These are phyloP conservation scores for Xanthorhoe spadicearia DNA, from an alignment of 2,888 invertebrate species.

Conservation along the genomic window DNA sequence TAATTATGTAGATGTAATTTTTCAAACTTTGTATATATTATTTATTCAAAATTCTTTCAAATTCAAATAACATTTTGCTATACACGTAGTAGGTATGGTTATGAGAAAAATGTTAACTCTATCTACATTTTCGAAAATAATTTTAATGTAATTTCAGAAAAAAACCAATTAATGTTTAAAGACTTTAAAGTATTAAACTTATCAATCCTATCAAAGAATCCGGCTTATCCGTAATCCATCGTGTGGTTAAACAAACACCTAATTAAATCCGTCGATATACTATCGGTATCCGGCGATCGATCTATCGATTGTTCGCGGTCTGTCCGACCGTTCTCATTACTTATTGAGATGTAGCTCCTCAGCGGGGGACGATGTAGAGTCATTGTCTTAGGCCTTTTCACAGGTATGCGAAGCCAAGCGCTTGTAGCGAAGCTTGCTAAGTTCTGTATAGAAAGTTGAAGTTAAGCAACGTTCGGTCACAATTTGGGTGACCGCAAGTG, in stretches of 20 bases:
- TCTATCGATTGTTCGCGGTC: slow-evolving; percentile 39
- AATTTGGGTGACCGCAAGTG: no score
- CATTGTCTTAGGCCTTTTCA: slow-evolving; percentile 22
- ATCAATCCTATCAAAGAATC: slow-evolving; percentile 13
- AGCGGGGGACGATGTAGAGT: slow-evolving; percentile 12
- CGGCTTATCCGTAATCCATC: slow-evolving; percentile 29
- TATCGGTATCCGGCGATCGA: slow-evolving; percentile 33
- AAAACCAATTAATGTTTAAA: background rate
- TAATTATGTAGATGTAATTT: no score
- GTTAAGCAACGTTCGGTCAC: no score
- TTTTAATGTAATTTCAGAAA: background rate
- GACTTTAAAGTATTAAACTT: background rate
- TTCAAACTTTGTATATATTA: no score
- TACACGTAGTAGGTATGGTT: no score
- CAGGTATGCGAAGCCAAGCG: no score
- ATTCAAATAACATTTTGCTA: no score
- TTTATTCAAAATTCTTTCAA: no score
- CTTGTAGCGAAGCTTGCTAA: no score
- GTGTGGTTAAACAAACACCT: slow-evolving; percentile 45
- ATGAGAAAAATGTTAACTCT: no score
- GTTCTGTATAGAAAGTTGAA: no score
- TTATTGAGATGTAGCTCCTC: slow-evolving; percentile 23
- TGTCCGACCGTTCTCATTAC: slow-evolving; percentile 46
- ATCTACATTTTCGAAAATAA: no score
- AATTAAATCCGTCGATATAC: slow-evolving; percentile 39